Conservation (phyloP, 2,797 vertebrate genomes). For the Lithobates pipiens region DNA sequence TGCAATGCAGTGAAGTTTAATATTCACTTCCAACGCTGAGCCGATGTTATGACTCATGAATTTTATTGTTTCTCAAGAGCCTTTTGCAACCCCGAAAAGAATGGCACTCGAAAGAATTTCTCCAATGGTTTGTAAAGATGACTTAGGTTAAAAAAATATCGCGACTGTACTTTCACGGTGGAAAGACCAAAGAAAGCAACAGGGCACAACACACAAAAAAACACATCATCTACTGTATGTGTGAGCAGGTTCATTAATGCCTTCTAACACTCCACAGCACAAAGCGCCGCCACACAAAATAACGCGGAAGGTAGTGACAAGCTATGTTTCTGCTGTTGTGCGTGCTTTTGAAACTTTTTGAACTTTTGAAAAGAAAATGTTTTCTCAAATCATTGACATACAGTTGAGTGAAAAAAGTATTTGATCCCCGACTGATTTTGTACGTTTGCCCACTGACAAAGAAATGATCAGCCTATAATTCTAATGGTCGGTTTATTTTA, state of each 20-base stretch:
- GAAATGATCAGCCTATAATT: too few relatives aligned
- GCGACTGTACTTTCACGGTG: not conserved
- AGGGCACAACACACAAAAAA: not conserved
- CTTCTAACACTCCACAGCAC: not conserved
- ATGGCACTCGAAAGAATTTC: constrained; percentile 42
- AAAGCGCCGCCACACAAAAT: not conserved
- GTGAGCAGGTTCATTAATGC: not conserved
- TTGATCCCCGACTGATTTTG: too few relatives aligned
- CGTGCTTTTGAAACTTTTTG: too few relatives aligned
- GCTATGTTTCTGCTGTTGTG: too few relatives aligned
- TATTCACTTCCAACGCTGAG: constrained; percentile 69
- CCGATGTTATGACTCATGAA: constrained; percentile 72
- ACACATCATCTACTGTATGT: not conserved
- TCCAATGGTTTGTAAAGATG: constrained; percentile 39
- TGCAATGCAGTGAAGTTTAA: constrained; percentile 74
- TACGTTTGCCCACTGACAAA: too few relatives aligned
- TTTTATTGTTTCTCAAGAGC: constrained; percentile 70
- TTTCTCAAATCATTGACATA: too few relatives aligned
- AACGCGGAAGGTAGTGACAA: not conserved
- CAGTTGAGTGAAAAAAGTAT: too few relatives aligned
- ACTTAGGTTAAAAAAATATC: constrained; percentile 49
- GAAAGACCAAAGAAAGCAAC: not conserved
- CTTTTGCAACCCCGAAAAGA: constrained; percentile 64
- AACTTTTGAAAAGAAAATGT: too few relatives aligned
- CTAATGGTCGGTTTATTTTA: too few relatives aligned